A percentile compares a stretch with the other conserved stretches of the same genome.
Evolutionary conservation across 2,113 vertebrate species (phyloP).

Genomic region (Corythornis cristatus): DNA sequence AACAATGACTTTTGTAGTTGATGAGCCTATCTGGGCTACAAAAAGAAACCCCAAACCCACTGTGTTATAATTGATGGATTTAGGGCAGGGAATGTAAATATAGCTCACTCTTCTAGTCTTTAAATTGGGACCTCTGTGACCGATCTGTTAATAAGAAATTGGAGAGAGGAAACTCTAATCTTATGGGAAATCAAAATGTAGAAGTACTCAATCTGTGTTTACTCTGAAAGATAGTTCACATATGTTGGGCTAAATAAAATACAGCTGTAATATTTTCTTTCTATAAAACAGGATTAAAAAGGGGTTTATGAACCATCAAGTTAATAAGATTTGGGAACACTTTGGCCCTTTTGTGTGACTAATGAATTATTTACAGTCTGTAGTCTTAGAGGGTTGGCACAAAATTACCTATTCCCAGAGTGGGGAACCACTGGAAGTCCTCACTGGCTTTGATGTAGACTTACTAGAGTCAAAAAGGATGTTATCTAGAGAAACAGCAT

Average conservation of each 20-base stretch:
- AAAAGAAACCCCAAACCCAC: neutral
- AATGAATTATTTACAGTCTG: neutral
- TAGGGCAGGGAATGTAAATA: slow-evolving; percentile 58
- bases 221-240: slow-evolving; percentile 3
- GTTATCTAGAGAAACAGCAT: neutral
- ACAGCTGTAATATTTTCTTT: slow-evolving; percentile 12
- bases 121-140: slow-evolving; percentile 27
- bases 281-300: neutral
- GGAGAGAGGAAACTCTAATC: slow-evolving; percentile 18
- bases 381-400: neutral
- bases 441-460: neutral
- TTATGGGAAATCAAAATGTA: slow-evolving; percentile 31
- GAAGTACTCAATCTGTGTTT: neutral
- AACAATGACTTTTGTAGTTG: neutral
- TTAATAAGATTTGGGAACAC: slow-evolving; percentile 32
- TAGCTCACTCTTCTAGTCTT: slow-evolving; percentile 3
- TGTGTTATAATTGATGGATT: slow-evolving; percentile 33
- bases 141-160: slow-evolving; percentile 53
- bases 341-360: neutral
- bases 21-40: neutral
- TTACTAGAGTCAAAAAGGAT: neutral
- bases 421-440: neutral
- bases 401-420: neutral
- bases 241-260: slow-evolving; percentile 19
- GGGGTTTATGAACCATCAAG: slow-evolving; percentile 26